phyloP scores from a whole-genome alignment of 2,888 invertebrate genomes.

The Scelioninae gen. 1 region DNA sequence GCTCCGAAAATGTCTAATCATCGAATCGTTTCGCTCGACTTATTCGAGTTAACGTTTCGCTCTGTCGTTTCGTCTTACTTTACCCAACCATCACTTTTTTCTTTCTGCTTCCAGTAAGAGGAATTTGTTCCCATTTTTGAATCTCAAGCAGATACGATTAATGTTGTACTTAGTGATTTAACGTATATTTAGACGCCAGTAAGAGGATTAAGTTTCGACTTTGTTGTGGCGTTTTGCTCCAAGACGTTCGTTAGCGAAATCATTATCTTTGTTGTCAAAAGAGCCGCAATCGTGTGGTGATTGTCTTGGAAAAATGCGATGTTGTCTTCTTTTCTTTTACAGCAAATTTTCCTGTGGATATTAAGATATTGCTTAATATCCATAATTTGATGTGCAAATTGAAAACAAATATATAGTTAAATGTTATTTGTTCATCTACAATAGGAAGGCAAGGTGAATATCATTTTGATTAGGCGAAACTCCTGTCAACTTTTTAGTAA shows the following conservation, averaged over 20 bases:
- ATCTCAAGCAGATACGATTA: slow-evolving; percentile 25
- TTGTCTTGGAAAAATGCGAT: slow-evolving; percentile 54
- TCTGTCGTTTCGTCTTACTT: too few species aligned
- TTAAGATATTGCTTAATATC: slow-evolving; percentile 7
- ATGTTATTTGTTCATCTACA: too few species aligned
- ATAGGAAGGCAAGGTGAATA: background rate
- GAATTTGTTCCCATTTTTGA: slow-evolving; percentile 35
- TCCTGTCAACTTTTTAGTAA: slow-evolving; percentile 47
- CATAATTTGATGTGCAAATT: background rate
- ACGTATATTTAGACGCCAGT: slow-evolving; percentile 54
- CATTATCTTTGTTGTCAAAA: slow-evolving; percentile 66
- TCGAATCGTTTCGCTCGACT: slow-evolving; percentile 74
- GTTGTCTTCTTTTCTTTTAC: background rate
- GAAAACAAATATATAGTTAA: too few species aligned
- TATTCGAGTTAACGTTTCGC: slow-evolving; percentile 58
- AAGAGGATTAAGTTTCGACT: slow-evolving; percentile 72
- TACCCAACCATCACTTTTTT: slow-evolving; percentile 18
- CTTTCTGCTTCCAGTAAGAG: slow-evolving; percentile 2
- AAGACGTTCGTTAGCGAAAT: slow-evolving; percentile 72
- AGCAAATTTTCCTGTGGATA: background rate
- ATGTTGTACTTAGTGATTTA: slow-evolving; percentile 42
- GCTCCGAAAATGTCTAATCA: slow-evolving; percentile 75
- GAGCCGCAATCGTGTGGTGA: slow-evolving; percentile 64
- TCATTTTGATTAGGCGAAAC: slow-evolving; percentile 40
- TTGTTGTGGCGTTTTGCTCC: slow-evolving; percentile 71